phyloP scores from a whole-genome alignment of 2,888 invertebrate species.

The Nipponacmea schrenckii region DNA sequence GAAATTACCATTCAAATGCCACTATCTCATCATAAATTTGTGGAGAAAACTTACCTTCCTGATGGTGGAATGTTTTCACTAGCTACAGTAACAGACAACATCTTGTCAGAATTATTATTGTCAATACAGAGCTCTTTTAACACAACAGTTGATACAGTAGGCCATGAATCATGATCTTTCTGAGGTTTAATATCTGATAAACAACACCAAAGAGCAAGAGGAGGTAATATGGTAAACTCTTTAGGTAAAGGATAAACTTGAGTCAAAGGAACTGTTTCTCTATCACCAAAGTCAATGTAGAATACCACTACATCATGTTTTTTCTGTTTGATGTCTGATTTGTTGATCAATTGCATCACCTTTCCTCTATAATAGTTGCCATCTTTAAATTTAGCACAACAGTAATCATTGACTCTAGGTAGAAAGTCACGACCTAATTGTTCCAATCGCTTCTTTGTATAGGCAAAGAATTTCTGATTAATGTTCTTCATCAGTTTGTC shows the following conservation, averaged over 20 bases:
- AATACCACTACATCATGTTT: constrained; percentile 71
- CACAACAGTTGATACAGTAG: neutral
- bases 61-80: neutral
- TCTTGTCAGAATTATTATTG: neutral
- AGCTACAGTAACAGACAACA: neutral
- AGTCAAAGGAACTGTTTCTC: constrained; percentile 75
- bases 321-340: neutral
- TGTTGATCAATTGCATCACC: constrained; percentile 17
- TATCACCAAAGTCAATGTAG: constrained; percentile 90
- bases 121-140: neutral
- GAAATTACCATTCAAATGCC: too few relatives aligned
- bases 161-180: neutral
- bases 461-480: constrained; percentile 37
- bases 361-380: constrained; percentile 78
- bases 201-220: constrained; percentile 88
- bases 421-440: constrained; percentile 36
- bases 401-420: constrained; percentile 76
- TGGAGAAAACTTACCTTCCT: neutral
- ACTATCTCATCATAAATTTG: too few relatives aligned
- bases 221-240: constrained; percentile 77
- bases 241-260: constrained; percentile 79
- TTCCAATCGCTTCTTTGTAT: constrained; percentile 35
- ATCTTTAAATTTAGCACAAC: constrained; percentile 86
- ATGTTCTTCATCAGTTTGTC: constrained; percentile 44
- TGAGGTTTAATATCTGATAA: constrained; percentile 72